Conservation (phyloP, 2,797 vertebrate genomes). For the Argya squamiceps region DNA sequence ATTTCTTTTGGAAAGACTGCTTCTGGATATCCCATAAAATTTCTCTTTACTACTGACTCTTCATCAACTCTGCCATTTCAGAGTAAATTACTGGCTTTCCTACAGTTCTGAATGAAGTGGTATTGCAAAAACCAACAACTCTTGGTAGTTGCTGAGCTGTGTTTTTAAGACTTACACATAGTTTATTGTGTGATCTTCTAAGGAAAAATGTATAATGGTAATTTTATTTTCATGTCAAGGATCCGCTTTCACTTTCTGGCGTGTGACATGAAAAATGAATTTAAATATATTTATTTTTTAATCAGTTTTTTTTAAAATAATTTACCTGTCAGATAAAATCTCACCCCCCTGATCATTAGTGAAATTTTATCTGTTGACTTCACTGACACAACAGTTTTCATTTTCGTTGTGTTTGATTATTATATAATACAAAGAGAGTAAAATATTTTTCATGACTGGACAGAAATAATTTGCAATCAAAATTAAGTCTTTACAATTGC, state of each 20-base stretch:
- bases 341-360: rapidly evolving
- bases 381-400: neutral
- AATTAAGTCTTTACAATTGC: neutral
- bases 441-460: neutral
- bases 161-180: neutral
- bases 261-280: neutral
- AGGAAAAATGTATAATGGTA: neutral
- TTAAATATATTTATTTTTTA: neutral
- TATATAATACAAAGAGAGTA: neutral
- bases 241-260: neutral
- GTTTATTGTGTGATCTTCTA: neutral
- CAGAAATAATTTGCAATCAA: neutral
- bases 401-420: neutral
- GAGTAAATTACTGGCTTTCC: neutral
- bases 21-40: constrained; percentile 11
- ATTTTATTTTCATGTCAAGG: neutral
- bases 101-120: neutral
- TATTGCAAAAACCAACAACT: neutral
- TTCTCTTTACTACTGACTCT: neutral
- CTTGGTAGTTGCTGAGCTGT: neutral
- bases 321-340: neutral
- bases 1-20: neutral
- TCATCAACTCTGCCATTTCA: neutral
- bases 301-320: neutral
- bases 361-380: neutral